Base-by-base conservation (phyloP, 1,140 invertebrate genomes). In the Drosophila ambigua region DNA sequence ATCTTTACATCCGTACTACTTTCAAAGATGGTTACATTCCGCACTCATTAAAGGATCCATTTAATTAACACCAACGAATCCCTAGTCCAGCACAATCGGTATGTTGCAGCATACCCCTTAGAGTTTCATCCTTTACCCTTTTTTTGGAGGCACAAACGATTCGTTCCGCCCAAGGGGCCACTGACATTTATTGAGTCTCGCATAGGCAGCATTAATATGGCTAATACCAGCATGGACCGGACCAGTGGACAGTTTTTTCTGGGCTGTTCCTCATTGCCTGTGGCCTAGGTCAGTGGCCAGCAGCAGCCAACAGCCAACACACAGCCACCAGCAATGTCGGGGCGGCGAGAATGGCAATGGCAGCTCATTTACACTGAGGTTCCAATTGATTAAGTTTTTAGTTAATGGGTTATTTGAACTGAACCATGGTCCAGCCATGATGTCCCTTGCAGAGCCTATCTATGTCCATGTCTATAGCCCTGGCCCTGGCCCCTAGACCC, bases 331-430 rank as follows among this genome's bases (percentile, higher is more conserved):
- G 69, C 69, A 71, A 69, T 69, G 67, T 45, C 43, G 67, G 65
- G 54, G 31, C 9, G 15, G 24, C 31, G 41, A 50, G 23, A 54
- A 48, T 26, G 64, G 66, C 31, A 35, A 69, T 53, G 50, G 63
- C 73, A 77, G 62, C 68, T 82, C 79, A 81, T 81, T 81, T 77
- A 72, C 78, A 81, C 72, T 87, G 67, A 45, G 78, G 82, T 88
- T 87, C 83, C 82, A 87, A 87, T 87, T 87, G 82, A 87, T 87
- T 87, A 87, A 87, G 82, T 87, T 88, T 88, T 88, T 88, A 88
- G 83, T 87, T 87, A 87, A 87, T 87, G 83, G 82, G 82, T 87
- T 87, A 87, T 87, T 82, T 87, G 78, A 87, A 83, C 80, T 83
- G 75, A 45, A 59, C 51, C 65, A 55, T 68, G 68, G 45, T 54